Conservation (phyloP, 2,113 vertebrate genomes). For the Pica pica region DNA sequence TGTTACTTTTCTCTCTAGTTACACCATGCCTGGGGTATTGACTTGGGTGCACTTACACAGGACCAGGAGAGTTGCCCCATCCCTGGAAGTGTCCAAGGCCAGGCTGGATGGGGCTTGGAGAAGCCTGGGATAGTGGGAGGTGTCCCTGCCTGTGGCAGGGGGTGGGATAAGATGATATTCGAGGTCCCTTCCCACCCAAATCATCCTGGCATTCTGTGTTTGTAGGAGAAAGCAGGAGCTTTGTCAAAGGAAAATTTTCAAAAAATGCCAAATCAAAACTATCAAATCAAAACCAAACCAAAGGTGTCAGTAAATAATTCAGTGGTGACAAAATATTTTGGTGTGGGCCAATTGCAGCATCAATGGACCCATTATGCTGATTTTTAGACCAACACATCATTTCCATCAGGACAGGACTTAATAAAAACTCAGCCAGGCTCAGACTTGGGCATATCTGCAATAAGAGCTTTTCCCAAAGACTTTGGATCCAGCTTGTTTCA, state of each 20-base stretch:
- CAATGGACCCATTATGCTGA: not conserved
- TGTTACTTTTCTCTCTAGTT: not conserved
- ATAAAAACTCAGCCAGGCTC: not conserved
- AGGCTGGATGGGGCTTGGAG: fast-evolving
- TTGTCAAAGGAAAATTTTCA: not conserved
- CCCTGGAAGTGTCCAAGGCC: not conserved
- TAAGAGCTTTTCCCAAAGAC: not conserved
- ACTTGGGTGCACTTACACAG: not conserved
- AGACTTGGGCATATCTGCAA: not conserved
- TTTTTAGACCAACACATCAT: not conserved
- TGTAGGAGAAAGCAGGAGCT: not conserved
- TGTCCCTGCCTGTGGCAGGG: not conserved
- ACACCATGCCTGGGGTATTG: no score
- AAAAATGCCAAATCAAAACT: not conserved
- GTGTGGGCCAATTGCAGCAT: not conserved
- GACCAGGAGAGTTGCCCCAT: not conserved
- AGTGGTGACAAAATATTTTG: not conserved
- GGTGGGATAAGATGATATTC: not conserved
- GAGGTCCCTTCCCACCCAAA: not conserved
- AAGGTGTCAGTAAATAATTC: not conserved
- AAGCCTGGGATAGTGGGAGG: not conserved
- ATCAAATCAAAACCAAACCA: not conserved
- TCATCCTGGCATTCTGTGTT: not conserved
- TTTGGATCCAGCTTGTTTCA: not conserved
- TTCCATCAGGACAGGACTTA: not conserved